These are phyloP conservation scores for Limnephilus marmoratus DNA, from an alignment of 2,888 invertebrate genomes.

Conservation along the genomic window DNA sequence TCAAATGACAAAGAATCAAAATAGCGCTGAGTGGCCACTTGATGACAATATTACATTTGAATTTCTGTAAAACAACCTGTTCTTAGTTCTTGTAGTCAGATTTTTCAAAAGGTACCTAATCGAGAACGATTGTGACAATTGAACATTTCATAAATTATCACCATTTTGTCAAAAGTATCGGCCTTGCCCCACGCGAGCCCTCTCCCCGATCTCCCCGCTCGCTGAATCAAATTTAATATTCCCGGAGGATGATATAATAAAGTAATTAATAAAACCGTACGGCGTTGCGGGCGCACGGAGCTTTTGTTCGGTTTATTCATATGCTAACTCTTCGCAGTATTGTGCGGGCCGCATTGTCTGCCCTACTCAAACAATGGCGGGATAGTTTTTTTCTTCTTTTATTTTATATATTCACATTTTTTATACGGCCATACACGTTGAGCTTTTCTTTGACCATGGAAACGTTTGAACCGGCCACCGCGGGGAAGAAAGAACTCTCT, in stretches of 20 bases:
- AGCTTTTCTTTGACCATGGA: slow-evolving; percentile 58
- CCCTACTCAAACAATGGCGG: slow-evolving; percentile 63
- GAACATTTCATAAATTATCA: background rate
- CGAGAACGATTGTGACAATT: background rate
- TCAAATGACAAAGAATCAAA: too few species aligned
- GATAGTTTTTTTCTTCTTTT: slow-evolving; percentile 60
- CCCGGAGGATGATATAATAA: slow-evolving; percentile 66
- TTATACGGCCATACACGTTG: slow-evolving; percentile 47
- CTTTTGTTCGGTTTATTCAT: slow-evolving; percentile 76
- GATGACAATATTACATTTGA: too few species aligned
- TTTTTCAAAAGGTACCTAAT: too few species aligned
- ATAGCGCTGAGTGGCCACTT: too few species aligned
- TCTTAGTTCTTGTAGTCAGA: too few species aligned
- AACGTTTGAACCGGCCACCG: slow-evolving; percentile 56
- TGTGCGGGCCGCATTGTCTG: slow-evolving; percentile 65
- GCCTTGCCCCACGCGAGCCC: background rate
- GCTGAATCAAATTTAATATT: slow-evolving; percentile 66
- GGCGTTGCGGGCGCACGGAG: slow-evolving; percentile 67
- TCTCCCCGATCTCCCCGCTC: slow-evolving; percentile 29
- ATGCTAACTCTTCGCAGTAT: slow-evolving; percentile 72
- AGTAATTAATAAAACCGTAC: slow-evolving; percentile 74
- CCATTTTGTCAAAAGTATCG: slow-evolving; percentile 27
- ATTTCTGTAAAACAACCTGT: too few species aligned
- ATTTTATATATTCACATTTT: slow-evolving; percentile 45
- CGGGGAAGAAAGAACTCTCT: slow-evolving; percentile 15